Evolutionary conservation across 2,113 vertebrate species (phyloP), one percentile per base, ranked within the genome.

Genomic region (Gasterosteus aculeatus): DNA sequence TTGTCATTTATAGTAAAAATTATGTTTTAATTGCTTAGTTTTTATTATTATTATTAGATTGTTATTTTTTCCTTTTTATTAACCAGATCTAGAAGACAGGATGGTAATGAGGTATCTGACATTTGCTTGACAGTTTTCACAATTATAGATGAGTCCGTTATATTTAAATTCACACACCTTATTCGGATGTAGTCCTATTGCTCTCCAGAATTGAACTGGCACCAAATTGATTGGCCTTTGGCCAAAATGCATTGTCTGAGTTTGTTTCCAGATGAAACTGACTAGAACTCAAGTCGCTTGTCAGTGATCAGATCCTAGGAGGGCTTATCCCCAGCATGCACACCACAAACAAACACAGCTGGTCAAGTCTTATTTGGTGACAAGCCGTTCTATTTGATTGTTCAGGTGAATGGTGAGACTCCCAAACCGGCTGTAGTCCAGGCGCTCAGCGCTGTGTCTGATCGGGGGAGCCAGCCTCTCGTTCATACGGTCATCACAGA

Each of bases 381-480:
- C 33, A 33, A 33, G 2, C 33, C 33, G 3, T 57, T 7, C 8
- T 14, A 7, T 81, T 38, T 41, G 4, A 19, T 31, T 62, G 8
- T 69, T 56, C 67, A 92, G 91, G 83, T 89, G 35, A 59, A 86
- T 0, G 79, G 82, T 49, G 83, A 74, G 5, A 42, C 81, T 64
- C 63, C 75, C 7, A 89, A 80, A 76, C 12, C 81, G 18, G 58
- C 83, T 22, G 59, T 44, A 0, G 54, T 59, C 35, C 88, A 66
- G 38, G 46, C 69, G 6, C 10, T 49, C 26, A 68, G 29, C 7
- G 4, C 73, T 57, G 53, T 29, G 11, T 31, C 78, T 29, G 75
- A 82, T 14, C 64, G 2, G 11, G 71, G 57, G 5, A 39, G n/a
- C 38, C 81, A 49, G 56, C 60, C 61, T 67, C 15, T 0, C 54